These are phyloP conservation scores for Tauraco erythrolophus DNA, from an alignment of 2,113 vertebrate genomes.

Conservation along the genomic window DNA sequence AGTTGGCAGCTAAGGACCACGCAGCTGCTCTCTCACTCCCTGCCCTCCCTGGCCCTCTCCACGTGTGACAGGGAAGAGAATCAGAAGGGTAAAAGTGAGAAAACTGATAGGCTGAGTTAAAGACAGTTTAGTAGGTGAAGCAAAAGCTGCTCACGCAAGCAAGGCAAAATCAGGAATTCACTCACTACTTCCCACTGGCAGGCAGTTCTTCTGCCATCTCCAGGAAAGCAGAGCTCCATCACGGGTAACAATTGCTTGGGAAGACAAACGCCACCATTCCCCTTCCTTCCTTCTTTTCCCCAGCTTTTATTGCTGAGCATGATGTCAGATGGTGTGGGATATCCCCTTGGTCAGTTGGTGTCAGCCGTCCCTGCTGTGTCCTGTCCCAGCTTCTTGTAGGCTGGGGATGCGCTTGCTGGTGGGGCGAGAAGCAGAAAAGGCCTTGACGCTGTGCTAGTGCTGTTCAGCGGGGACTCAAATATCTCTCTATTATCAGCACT, in stretches of 20 bases:
- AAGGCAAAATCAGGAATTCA: background rate
- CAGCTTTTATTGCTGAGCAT: background rate
- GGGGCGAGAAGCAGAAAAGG: background rate
- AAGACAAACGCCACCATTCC: background rate
- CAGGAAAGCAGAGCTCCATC: background rate
- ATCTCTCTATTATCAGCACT: background rate
- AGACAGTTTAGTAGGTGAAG: background rate
- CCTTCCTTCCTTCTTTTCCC: background rate
- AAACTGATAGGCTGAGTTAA: background rate
- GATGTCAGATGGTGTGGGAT: rapidly evolving
- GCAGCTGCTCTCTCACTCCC: rapidly evolving
- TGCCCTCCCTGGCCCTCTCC: too few relatives aligned
- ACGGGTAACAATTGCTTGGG: rapidly evolving
- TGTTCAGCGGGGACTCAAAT: background rate
- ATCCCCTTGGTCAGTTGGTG: background rate
- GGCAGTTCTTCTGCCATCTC: background rate
- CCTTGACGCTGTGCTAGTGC: background rate
- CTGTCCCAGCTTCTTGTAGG: background rate
- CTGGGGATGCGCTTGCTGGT: too few relatives aligned
- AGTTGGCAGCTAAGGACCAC: background rate
- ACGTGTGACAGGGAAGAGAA: background rate
- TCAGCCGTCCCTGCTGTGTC: background rate
- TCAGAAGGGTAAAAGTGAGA: background rate
- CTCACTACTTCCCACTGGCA: background rate
- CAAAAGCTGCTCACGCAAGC: background rate